Evolutionary conservation across 1,140 invertebrate species (phyloP).

Genomic region (Tribolium castaneum): DNA sequence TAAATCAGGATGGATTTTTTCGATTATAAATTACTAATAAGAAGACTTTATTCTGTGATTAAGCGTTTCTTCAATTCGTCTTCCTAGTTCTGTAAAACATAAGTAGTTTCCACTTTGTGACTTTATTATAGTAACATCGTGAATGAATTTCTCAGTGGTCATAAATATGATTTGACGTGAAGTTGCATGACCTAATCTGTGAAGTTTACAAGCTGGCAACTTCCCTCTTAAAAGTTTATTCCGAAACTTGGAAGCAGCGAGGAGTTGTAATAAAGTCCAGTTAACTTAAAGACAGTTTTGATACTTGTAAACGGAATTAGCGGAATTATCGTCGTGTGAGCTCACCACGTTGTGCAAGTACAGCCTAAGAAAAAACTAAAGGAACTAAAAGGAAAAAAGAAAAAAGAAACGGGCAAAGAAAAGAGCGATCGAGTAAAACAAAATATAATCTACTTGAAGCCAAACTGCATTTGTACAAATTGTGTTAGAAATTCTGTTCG

Average conservation of each 20-base stretch:
- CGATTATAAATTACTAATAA: background rate
- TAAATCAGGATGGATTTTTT: slow-evolving; percentile 26
- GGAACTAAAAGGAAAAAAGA: slow-evolving; percentile 3
- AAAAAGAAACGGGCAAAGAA: slow-evolving; percentile 47
- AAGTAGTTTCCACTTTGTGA: too few relatives aligned
- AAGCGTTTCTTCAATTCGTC: too few relatives aligned
- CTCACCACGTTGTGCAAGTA: slow-evolving; percentile 50
- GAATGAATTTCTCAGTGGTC: slow-evolving; percentile 13
- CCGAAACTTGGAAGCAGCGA: background rate
- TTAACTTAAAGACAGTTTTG: background rate
- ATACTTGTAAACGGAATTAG: slow-evolving; percentile 4
- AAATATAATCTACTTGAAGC: slow-evolving; percentile 48
- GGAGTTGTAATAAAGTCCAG: slow-evolving; percentile 7
- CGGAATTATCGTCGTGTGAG: slow-evolving; percentile 19
- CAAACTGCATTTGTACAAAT: slow-evolving; percentile 41
- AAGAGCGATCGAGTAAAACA: slow-evolving; percentile 59
- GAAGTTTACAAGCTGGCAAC: slow-evolving; percentile 12
- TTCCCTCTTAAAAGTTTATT: slow-evolving; percentile 3
- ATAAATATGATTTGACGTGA: slow-evolving; percentile 4
- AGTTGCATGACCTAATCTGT: slow-evolving; percentile 19
- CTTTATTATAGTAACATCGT: background rate
- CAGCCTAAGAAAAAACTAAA: slow-evolving; percentile 12
- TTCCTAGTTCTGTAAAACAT: too few relatives aligned
- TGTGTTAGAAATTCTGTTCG: slow-evolving; percentile 30
- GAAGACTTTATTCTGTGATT: background rate